A percentile compares a stretch with the other conserved stretches of the same genome.
These are phyloP conservation scores for Pseudomyrmex gracilis DNA, from an alignment of 1,140 invertebrate genomes.

Conservation along the genomic window DNA sequence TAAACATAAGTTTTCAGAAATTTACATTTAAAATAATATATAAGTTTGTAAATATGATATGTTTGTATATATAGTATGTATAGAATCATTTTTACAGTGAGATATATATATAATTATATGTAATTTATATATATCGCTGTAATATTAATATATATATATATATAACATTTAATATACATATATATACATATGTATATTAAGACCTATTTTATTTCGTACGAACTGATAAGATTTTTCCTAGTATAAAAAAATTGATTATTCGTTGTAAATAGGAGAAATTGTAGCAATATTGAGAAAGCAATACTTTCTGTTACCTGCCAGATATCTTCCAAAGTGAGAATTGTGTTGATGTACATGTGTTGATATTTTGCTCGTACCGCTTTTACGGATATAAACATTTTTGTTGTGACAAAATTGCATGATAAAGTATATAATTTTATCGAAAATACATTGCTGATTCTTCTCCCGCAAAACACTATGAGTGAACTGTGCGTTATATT, in stretches of 20 bases:
- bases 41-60: constrained; percentile 40
- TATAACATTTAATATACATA: too few species aligned
- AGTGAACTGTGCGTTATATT: background rate
- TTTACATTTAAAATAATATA: constrained; percentile 22
- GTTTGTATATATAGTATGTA: constrained; percentile 1
- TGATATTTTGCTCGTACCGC: constrained; percentile 22
- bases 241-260: background rate
- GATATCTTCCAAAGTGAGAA: constrained; percentile 40
- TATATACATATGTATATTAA: too few species aligned
- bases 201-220: too few species aligned
- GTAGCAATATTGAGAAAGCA: constrained; percentile 35
- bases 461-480: background rate
- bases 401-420: constrained; percentile 10
- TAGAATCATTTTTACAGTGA: too few species aligned
- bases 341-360: constrained; percentile 36
- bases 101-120: too few species aligned
- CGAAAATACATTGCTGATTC: background rate
- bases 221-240: too few species aligned
- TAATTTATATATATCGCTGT: too few species aligned
- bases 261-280: constrained; percentile 25
- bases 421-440: constrained; percentile 51
- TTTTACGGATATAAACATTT: constrained; percentile 27
- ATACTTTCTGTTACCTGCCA: constrained; percentile 38
- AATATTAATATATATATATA: too few species aligned
- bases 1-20: constrained; percentile 51